Conservation (phyloP, 2,888 invertebrate genomes). For the Drosophila austrosaltans region DNA sequence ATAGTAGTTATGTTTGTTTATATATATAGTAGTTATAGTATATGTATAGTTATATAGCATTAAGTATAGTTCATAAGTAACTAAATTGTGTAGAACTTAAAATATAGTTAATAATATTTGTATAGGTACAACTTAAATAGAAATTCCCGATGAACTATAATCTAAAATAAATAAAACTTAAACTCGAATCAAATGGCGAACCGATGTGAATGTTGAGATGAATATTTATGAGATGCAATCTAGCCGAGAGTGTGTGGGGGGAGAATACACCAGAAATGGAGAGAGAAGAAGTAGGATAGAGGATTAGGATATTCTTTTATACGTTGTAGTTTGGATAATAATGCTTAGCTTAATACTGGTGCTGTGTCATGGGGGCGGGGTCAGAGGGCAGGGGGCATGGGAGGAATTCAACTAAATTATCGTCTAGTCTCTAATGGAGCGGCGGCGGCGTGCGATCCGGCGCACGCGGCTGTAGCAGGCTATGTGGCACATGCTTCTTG, state of each 20-base stretch:
- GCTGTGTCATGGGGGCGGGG: constrained; percentile 49
- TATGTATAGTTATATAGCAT: not conserved
- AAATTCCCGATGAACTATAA: constrained; percentile 23
- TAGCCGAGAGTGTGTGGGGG: constrained; percentile 14
- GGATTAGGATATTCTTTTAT: not conserved
- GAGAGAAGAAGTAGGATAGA: too few relatives aligned
- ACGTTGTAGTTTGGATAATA: constrained; percentile 31
- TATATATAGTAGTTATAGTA: not conserved
- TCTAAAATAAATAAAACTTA: constrained; percentile 76
- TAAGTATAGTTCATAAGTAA: not conserved
- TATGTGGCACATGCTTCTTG: constrained; percentile 82
- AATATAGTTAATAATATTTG: constrained; percentile 23
- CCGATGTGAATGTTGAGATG: constrained; percentile 6
- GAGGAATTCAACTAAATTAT: constrained; percentile 60
- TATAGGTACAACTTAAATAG: constrained; percentile 44
- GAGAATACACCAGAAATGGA: not conserved
- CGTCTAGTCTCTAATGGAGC: constrained; percentile 72
- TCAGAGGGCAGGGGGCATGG: constrained; percentile 51
- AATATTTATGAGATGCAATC: constrained; percentile 23
- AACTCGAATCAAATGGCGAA: constrained; percentile 67
- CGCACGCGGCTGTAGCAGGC: constrained; percentile 79
- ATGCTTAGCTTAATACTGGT: constrained; percentile 77
- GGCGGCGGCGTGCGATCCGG: constrained; percentile 83
- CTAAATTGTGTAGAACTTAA: constrained; percentile 13
- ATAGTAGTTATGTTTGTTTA: not conserved